Conservation (phyloP, 2,888 invertebrate genomes). For the Tyria jacobaeae region DNA sequence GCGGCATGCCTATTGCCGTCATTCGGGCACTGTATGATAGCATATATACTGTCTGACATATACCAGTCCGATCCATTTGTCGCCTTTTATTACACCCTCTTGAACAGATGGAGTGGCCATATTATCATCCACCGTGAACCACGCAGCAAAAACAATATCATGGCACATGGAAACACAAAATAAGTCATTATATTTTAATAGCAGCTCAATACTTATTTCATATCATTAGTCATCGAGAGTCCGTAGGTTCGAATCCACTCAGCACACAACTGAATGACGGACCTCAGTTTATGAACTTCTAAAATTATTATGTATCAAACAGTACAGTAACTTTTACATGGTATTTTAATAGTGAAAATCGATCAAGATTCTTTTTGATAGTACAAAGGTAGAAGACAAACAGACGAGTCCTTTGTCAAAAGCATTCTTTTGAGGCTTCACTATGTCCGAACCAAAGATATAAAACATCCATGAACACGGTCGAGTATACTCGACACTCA, state of each 20-base stretch:
- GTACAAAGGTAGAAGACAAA: conserved; percentile 17
- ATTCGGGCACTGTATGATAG: too few species aligned
- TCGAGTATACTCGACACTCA: conserved; percentile 35
- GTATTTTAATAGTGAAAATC: not conserved
- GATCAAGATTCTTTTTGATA: not conserved
- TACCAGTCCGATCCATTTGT: too few species aligned
- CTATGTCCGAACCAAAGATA: conserved; percentile 26
- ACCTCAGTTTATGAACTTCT: conserved; percentile 10
- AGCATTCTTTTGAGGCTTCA: conserved; percentile 22
- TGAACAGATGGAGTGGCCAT: too few species aligned
- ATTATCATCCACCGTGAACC: too few species aligned
- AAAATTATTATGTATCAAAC: not conserved
- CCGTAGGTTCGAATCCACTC: conserved; percentile 1
- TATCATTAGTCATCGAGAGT: not conserved
- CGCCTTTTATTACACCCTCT: too few species aligned
- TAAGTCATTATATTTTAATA: not conserved
- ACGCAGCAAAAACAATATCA: too few species aligned
- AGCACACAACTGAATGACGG: not conserved
- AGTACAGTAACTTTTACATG: not conserved
- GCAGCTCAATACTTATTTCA: conserved; percentile 1
- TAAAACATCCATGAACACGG: conserved; percentile 22
- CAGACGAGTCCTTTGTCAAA: conserved; percentile 7
- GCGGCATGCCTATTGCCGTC: too few species aligned
- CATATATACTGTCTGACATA: too few species aligned
- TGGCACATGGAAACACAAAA: not conserved